Evolutionary conservation across 2,797 vertebrate genomes (phyloP), one percentile per base, ranked within the genome.

Genomic region (Vespertilio murinus): DNA sequence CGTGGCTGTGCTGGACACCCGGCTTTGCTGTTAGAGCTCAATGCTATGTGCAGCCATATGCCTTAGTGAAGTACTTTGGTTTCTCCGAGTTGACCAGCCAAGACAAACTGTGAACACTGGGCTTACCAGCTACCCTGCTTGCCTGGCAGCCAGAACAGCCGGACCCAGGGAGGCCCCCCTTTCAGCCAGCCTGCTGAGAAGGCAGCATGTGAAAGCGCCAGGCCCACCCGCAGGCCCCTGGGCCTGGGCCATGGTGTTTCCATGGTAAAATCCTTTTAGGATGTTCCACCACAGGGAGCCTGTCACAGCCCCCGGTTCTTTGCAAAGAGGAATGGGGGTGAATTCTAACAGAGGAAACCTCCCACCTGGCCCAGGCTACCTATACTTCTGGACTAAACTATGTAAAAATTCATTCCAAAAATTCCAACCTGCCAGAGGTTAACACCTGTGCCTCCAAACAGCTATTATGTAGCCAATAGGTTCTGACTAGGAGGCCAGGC

Each of bases 181-280:
- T 54, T 28, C 42, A 42, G 2, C 1, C 3, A 11, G 82, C 18
- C 85, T 90, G 73, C 83, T 38, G 28, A 9, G 61, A 47, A 52
- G 45, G 47, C 1, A 54, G 67, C 61, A 16, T 7, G 65, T 61
- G 49, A 87, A 33, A 52, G 42, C 69, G 35, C 73, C 73, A 28
- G 0, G 40, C n/a, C 74, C 42, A 88, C 49, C 67, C 16, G 2
- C 14, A 56, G 40, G 38, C 7, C 85, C 79, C 79, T 11, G 8
- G 78, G 75, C 23, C 59, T 6, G 3, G 70, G 70, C 42, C 69
- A 33, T 25, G 40, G 65, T 54, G 40, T 92, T 90, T 78, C 85
- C 85, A 78, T 38, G 85, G 82, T 18, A 49, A 90, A 75, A 85
- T 33, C 54, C 69, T 88, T 94, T 91, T 17, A 77, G 79, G 70